phyloP scores from a whole-genome alignment of 2,797 vertebrate species.

The Carapus acus region DNA sequence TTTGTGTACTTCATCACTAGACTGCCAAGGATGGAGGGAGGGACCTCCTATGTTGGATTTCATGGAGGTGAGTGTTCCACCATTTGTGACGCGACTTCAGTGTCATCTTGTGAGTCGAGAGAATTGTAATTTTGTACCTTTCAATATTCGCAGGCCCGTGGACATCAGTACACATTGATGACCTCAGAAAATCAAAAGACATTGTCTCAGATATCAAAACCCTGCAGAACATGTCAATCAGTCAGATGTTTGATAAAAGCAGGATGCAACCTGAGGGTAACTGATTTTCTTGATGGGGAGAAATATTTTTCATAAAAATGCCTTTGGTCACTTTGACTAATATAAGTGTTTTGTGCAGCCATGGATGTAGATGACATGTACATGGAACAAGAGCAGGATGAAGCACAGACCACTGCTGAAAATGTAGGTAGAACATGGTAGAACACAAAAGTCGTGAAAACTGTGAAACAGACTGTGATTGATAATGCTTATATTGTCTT shows the following conservation, averaged over 20 bases:
- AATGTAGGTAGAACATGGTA: constrained; percentile 55
- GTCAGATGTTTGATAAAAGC: constrained; percentile 79
- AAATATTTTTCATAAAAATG: background rate
- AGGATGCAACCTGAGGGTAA: constrained; percentile 55
- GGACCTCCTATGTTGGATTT: constrained; percentile 84
- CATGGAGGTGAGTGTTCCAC: constrained; percentile 80
- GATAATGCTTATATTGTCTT: too few relatives aligned
- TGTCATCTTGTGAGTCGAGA: background rate
- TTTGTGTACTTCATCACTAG: constrained; percentile 91
- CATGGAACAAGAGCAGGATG: constrained; percentile 33
- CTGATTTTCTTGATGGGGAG: background rate
- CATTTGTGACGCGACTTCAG: background rate
- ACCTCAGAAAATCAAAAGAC: constrained; percentile 81
- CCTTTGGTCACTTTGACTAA: background rate
- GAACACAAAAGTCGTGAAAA: too few relatives aligned
- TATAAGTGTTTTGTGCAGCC: constrained; percentile 44
- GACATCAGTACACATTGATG: constrained; percentile 91
- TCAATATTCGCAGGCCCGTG: constrained; percentile 76
- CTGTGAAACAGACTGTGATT: too few relatives aligned
- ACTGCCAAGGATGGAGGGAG: constrained; percentile 84
- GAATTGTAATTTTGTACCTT: constrained; percentile 6
- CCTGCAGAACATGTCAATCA: constrained; percentile 83
- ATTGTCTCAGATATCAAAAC: constrained; percentile 83
- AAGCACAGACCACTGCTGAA: constrained; percentile 40
- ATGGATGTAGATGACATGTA: constrained; percentile 68